Evolutionary conservation across 1,140 invertebrate genomes (phyloP).

Genomic region (Danaus plexippus): DNA sequence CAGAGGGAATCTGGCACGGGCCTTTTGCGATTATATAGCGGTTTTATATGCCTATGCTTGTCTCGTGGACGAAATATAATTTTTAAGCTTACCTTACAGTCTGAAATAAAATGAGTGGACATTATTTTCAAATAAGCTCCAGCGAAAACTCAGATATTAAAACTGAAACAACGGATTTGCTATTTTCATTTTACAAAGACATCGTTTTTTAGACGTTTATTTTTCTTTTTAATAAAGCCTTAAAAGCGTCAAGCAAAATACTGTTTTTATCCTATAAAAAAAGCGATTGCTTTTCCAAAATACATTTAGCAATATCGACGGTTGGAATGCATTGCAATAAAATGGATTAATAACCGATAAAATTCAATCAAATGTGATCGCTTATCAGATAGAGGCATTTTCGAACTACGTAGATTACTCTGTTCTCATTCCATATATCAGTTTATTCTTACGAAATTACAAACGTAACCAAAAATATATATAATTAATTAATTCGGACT

Average conservation of each 20-base stretch:
- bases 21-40: slow-evolving; percentile 55
- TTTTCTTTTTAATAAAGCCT: too few relatives aligned
- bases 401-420: too few relatives aligned
- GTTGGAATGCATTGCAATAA: slow-evolving; percentile 14
- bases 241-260: slow-evolving; percentile 1
- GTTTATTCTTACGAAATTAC: too few relatives aligned
- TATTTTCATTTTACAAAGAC: too few relatives aligned
- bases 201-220: too few relatives aligned
- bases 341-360: slow-evolving; percentile 18
- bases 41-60: slow-evolving; percentile 64
- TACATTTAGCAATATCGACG: slow-evolving; percentile 10
- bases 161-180: too few relatives aligned
- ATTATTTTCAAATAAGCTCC: slow-evolving; percentile 3
- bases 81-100: slow-evolving; percentile 47
- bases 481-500: too few relatives aligned
- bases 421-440: too few relatives aligned
- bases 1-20: slow-evolving; percentile 38
- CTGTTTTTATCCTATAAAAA: neutral
- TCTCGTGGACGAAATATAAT: slow-evolving; percentile 59
- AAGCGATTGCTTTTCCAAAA: neutral
- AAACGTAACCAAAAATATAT: too few relatives aligned
- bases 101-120: slow-evolving; percentile 14
- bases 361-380: slow-evolving; percentile 19
- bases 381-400: slow-evolving; percentile 10
- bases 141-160: too few relatives aligned